Conservation (phyloP, 2,888 invertebrate species). For the Diploptera punctata region DNA sequence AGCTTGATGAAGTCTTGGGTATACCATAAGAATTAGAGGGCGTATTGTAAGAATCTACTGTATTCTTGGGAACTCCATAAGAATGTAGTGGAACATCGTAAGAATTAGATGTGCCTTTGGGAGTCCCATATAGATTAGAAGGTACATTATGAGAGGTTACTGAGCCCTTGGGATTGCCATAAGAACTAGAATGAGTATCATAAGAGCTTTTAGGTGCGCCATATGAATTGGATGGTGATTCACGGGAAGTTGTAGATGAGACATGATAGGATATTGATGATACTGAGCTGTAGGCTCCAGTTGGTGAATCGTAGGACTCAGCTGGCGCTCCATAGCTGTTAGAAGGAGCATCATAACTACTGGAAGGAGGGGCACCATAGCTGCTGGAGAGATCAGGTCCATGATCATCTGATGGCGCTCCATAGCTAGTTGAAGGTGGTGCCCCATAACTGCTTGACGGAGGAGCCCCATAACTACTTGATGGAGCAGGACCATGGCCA, state of each 20-base stretch:
- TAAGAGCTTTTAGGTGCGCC: constrained; percentile 42
- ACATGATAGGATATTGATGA: not conserved
- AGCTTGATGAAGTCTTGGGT: constrained; percentile 38
- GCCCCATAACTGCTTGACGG: constrained; percentile 44
- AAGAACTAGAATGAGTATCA: constrained; percentile 49
- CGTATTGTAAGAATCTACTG: constrained; percentile 7
- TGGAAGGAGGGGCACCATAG: constrained; percentile 44
- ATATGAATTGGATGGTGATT: constrained; percentile 41
- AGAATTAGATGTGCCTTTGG: not conserved
- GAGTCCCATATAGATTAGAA: not conserved
- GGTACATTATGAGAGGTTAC: not conserved
- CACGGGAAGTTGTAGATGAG: not conserved
- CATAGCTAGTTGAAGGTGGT: constrained; percentile 44
- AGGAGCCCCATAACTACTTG: constrained; percentile 43
- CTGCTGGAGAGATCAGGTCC: constrained; percentile 27
- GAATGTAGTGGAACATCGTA: constrained; percentile 23
- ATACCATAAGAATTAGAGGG: constrained; percentile 46
- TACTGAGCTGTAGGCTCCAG: not conserved
- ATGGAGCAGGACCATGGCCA: no score
- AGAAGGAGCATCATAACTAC: constrained; percentile 44
- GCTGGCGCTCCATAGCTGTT: constrained; percentile 43
- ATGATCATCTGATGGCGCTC: constrained; percentile 43
- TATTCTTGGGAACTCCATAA: constrained; percentile 34
- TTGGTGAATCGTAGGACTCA: constrained; percentile 5
- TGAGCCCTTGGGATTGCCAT: constrained; percentile 44